A percentile compares a stretch with the other conserved stretches of the same genome.
These are phyloP conservation scores for Myopa tessellatipennis DNA, from an alignment of 2,888 invertebrate genomes.

Conservation along the genomic window DNA sequence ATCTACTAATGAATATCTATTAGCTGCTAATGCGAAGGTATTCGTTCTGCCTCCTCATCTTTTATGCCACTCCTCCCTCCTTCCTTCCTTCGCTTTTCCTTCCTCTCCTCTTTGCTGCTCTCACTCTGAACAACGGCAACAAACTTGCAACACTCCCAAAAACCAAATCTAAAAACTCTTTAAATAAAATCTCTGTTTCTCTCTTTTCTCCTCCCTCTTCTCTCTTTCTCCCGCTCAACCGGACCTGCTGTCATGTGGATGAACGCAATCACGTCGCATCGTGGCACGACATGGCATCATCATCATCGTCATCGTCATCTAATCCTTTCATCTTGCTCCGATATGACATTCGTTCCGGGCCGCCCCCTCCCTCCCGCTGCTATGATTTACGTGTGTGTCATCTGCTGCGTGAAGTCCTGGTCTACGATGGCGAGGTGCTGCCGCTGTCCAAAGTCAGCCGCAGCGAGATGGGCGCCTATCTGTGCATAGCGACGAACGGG, in stretches of 20 bases:
- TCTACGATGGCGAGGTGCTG: slow-evolving; percentile 86
- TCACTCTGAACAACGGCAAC: too few relatives aligned
- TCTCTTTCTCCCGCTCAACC: not conserved
- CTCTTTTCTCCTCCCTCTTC: not conserved
- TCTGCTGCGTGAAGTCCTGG: slow-evolving; percentile 72
- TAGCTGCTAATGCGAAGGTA: too few relatives aligned
- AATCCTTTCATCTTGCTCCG: slow-evolving; percentile 23
- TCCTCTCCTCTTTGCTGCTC: too few relatives aligned
- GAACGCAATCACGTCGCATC: slow-evolving; percentile 36
- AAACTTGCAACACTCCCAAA: not conserved
- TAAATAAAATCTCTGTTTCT: too few relatives aligned
- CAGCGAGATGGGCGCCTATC: slow-evolving; percentile 74
- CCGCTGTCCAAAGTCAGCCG: slow-evolving; percentile 88
- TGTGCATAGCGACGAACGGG: slow-evolving; percentile 76
- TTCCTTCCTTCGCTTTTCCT: too few relatives aligned
- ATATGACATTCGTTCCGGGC: not conserved
- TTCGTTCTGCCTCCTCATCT: too few relatives aligned
- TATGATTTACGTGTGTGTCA: not conserved
- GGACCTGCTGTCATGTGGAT: not conserved
- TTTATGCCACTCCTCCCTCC: too few relatives aligned
- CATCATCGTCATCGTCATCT: slow-evolving; percentile 19
- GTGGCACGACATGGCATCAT: slow-evolving; percentile 23
- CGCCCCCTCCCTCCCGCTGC: not conserved
- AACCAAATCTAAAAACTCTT: not conserved
- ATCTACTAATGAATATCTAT: too few relatives aligned